Conservation (phyloP, 2,797 vertebrate genomes). For the Sparidentex hasta region DNA sequence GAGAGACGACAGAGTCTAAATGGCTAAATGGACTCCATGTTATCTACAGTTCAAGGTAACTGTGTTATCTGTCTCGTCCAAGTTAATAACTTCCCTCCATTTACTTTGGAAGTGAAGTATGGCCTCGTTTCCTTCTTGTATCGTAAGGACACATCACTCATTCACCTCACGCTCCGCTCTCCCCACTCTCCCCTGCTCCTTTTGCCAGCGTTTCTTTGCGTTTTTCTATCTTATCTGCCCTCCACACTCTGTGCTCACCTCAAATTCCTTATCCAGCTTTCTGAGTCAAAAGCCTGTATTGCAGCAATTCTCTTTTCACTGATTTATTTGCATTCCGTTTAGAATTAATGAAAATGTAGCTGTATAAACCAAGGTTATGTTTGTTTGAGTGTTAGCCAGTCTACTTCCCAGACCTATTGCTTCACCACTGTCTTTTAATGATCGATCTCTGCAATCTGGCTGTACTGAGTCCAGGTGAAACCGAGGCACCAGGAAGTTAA, state of each 20-base stretch:
- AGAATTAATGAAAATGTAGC: conserved; percentile 76
- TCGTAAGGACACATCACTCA: conserved; percentile 70
- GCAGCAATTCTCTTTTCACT: conserved; percentile 77
- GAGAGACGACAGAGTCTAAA: conserved; percentile 47
- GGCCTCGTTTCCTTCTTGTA: conserved; percentile 65
- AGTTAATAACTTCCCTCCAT: conserved; percentile 81
- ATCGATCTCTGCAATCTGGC: conserved; percentile 65
- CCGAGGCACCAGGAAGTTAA: conserved; percentile 11
- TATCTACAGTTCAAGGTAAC: conserved; percentile 79
- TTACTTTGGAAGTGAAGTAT: conserved; percentile 69
- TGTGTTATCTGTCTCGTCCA: conserved; percentile 76
- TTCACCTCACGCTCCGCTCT: conserved; percentile 64
- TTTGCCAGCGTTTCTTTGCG: conserved; percentile 48
- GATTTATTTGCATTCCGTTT: conserved; percentile 80
- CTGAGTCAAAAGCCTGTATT: conserved; percentile 65
- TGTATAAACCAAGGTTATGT: conserved; percentile 80
- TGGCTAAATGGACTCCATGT: conserved; percentile 61
- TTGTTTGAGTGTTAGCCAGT: conserved; percentile 75
- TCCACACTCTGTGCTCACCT: conserved; percentile 70
- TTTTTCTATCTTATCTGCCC: conserved; percentile 78
- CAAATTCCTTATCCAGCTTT: conserved; percentile 71
- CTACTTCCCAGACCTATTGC: conserved; percentile 65
- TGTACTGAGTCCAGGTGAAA: conserved; percentile 42
- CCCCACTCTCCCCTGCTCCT: conserved; percentile 45
- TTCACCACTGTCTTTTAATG: conserved; percentile 69